Evolutionary conservation across 2,888 invertebrate genomes (phyloP).

Genomic region (Drosophila anomalata): DNA sequence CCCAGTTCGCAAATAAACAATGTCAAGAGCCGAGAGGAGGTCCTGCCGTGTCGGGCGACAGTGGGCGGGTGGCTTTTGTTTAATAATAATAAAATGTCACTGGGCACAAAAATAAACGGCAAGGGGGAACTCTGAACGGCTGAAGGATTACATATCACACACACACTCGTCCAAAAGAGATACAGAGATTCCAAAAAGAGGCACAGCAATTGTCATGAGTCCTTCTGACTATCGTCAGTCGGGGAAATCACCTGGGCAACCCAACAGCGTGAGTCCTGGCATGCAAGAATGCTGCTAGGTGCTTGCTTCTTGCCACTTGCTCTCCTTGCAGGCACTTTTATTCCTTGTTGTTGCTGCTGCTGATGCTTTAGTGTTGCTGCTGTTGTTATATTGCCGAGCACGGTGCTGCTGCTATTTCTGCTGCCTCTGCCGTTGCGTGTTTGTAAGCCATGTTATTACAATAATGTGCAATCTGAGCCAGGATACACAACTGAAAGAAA

Average conservation of each 20-base stretch:
- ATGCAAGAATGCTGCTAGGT: constrained; percentile 36
- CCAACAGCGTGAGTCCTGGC: constrained; percentile 18
- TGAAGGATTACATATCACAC: constrained; percentile 57
- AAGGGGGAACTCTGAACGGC: constrained; percentile 16
- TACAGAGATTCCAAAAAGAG: constrained; percentile 7
- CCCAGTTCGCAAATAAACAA: constrained; percentile 50
- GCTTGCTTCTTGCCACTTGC: constrained; percentile 28
- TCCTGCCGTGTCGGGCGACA: background rate
- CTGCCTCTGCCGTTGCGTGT: constrained; percentile 61
- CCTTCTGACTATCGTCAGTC: constrained; percentile 53
- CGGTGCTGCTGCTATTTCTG: constrained; percentile 29
- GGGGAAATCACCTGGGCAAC: constrained; percentile 68
- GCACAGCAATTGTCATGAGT: constrained; percentile 63
- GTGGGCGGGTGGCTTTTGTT: constrained; percentile 50
- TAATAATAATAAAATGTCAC: constrained; percentile 65
- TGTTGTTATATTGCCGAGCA: constrained; percentile 19
- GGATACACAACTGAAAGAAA: constrained; percentile 16
- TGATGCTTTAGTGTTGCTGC: constrained; percentile 36
- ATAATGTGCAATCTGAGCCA: constrained; percentile 60
- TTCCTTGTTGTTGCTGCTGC: constrained; percentile 30
- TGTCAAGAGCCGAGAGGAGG: constrained; percentile 52
- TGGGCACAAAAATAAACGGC: constrained; percentile 42
- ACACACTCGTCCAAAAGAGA: constrained; percentile 15
- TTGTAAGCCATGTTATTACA: constrained; percentile 76
- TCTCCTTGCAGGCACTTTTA: constrained; percentile 48